These are phyloP conservation scores for Morinoia aosen DNA, from an alignment of 2,888 invertebrate genomes.

Conservation along the genomic window DNA sequence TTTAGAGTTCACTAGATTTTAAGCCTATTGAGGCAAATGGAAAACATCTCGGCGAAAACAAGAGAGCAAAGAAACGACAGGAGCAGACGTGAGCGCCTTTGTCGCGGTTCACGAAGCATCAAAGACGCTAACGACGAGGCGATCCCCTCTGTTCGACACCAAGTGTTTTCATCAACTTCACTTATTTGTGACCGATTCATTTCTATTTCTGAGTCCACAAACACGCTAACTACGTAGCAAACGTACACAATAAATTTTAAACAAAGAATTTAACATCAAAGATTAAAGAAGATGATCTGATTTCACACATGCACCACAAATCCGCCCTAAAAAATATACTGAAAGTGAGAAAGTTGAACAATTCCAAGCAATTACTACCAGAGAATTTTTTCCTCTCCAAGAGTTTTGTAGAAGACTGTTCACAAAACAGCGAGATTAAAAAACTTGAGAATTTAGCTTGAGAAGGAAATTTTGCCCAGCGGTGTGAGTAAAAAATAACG, in stretches of 20 bases:
- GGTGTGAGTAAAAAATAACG: neutral
- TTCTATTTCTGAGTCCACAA: neutral
- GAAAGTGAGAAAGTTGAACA: neutral
- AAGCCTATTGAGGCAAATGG: conserved; percentile 24
- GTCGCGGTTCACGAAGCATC: neutral
- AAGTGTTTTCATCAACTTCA: neutral
- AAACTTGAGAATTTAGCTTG: neutral
- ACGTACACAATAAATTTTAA: neutral
- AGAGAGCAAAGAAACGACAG: neutral
- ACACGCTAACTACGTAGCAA: neutral
- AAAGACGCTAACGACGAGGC: neutral
- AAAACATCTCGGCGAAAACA: conserved; percentile 15
- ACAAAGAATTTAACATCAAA: neutral
- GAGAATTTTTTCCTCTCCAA: neutral
- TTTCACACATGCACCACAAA: neutral
- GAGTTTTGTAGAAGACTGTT: neutral
- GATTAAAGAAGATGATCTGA: neutral
- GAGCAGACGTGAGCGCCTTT: neutral
- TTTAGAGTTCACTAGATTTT: neutral
- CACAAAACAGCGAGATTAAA: too few relatives aligned
- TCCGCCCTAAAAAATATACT: neutral
- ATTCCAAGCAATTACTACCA: neutral
- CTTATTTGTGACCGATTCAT: neutral
- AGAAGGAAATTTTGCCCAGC: neutral
- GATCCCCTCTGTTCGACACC: neutral